Evolutionary conservation across 2,888 invertebrate genomes (phyloP).

Genomic region (Bursaphelenchus okinawaensis): DNA sequence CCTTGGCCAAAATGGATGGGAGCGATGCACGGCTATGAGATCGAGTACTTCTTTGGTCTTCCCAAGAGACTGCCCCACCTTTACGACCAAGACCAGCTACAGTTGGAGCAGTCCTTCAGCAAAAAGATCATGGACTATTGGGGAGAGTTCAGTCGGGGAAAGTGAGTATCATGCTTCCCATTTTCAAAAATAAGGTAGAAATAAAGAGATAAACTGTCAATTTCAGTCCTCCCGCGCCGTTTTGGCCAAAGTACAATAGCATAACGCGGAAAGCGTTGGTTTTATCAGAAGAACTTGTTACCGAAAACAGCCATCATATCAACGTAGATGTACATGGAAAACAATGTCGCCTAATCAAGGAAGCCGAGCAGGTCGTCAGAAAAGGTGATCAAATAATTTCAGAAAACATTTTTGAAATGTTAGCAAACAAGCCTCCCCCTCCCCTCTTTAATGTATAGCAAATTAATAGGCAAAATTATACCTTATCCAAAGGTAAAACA

Average conservation of each 20-base stretch:
- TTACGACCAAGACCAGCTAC: slow-evolving; percentile 62
- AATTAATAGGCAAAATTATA: not conserved
- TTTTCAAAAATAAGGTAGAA: no score
- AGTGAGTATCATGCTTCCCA: not conserved
- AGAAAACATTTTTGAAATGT: no score
- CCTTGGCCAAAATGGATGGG: slow-evolving; percentile 99
- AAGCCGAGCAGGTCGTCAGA: slow-evolving; percentile 39
- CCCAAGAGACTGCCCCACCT: slow-evolving; percentile 80
- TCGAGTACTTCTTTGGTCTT: slow-evolving; percentile 93
- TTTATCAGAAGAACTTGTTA: slow-evolving; percentile 35
- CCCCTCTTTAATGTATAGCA: not conserved
- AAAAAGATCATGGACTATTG: slow-evolving; percentile 85
- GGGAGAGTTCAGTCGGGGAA: slow-evolving; percentile 68
- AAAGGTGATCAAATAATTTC: slow-evolving; percentile 15
- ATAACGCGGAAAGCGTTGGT: slow-evolving; percentile 50
- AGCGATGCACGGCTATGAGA: slow-evolving; percentile 94
- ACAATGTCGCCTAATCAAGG: slow-evolving; percentile 48
- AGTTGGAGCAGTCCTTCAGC: slow-evolving; percentile 65
- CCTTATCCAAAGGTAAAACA: no score
- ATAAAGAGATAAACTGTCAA: slow-evolving; percentile 36
- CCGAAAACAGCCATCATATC: slow-evolving; percentile 37
- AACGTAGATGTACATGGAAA: slow-evolving; percentile 49
- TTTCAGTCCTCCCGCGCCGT: slow-evolving; percentile 9
- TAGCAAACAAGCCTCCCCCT: no score
- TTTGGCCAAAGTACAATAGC: slow-evolving; percentile 54